Evolutionary conservation across 2,888 invertebrate species (phyloP).

Genomic region (Hoplodrina blanda): DNA sequence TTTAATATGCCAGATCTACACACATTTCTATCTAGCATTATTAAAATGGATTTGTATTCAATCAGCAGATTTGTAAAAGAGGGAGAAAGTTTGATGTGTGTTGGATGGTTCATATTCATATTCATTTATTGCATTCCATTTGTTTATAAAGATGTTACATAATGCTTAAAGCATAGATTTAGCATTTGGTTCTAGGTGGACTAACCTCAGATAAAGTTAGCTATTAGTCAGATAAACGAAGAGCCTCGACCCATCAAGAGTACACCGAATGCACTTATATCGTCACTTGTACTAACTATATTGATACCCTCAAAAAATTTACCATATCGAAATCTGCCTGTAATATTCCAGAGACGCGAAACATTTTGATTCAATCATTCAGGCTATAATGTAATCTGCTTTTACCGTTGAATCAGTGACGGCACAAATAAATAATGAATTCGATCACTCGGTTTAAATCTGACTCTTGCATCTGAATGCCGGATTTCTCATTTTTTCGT

Average conservation of each 20-base stretch:
- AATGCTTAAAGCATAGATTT: too few species aligned
- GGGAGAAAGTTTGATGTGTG: too few species aligned
- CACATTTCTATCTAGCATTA: too few species aligned
- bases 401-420: constrained; percentile 10
- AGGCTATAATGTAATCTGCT: constrained; percentile 12
- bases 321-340: background rate
- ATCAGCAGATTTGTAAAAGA: too few species aligned
- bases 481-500: constrained; percentile 29
- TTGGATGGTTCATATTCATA: too few species aligned
- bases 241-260: background rate
- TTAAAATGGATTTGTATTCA: too few species aligned
- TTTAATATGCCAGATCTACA: too few species aligned
- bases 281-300: background rate
- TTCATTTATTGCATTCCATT: too few species aligned
- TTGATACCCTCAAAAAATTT: background rate
- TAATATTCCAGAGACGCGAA: background rate
- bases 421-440: constrained; percentile 44
- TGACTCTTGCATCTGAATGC: constrained; percentile 32
- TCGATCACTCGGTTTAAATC: constrained; percentile 21
- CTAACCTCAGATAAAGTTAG: too few species aligned
- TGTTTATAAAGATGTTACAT: too few species aligned
- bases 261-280: background rate
- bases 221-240: too few species aligned
- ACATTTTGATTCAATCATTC: constrained; percentile 23
- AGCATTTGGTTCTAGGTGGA: too few species aligned